Conservation (phyloP, 2,888 invertebrate genomes). For the Heteromyza rotundicornis region DNA sequence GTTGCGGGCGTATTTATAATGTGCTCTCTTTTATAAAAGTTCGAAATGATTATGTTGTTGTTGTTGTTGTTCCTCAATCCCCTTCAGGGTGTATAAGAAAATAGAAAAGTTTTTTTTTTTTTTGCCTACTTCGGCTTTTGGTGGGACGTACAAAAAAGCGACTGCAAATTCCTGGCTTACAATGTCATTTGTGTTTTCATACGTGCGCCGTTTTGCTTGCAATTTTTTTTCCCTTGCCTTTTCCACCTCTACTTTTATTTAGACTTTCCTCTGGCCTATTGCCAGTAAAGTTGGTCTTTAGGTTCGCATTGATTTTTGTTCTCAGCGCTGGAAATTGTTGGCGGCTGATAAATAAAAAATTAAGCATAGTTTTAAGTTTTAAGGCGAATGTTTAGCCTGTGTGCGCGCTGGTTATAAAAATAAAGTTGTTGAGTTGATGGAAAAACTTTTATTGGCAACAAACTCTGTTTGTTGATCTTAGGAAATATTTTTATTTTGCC, state of each 20-base stretch:
- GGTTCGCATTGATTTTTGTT: conserved; percentile 34
- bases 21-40: not conserved
- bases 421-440: conserved; percentile 48
- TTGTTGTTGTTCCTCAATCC: not conserved
- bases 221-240: not conserved
- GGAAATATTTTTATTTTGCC: too few species aligned
- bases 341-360: conserved; percentile 36
- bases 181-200: conserved; percentile 19
- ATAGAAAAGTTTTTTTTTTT: conserved; percentile 9
- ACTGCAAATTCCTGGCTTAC: conserved; percentile 21
- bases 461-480: conserved; percentile 13
- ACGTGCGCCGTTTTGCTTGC: not conserved
- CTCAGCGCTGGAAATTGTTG: not conserved
- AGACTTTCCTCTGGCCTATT: conserved; percentile 36
- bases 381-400: not conserved
- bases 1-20: conserved; percentile 18
- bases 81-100: not conserved
- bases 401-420: conserved; percentile 1
- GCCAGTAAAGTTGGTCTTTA: conserved; percentile 53
- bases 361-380: conserved; percentile 44
- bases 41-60: not conserved
- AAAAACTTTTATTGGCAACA: conserved; percentile 48
- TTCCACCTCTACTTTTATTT: not conserved
- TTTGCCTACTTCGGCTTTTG: conserved; percentile 35
- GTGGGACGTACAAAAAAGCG: conserved; percentile 9